Base-by-base conservation (phyloP, 2,113 vertebrate species). In the Xiphophorus couchianus region DNA sequence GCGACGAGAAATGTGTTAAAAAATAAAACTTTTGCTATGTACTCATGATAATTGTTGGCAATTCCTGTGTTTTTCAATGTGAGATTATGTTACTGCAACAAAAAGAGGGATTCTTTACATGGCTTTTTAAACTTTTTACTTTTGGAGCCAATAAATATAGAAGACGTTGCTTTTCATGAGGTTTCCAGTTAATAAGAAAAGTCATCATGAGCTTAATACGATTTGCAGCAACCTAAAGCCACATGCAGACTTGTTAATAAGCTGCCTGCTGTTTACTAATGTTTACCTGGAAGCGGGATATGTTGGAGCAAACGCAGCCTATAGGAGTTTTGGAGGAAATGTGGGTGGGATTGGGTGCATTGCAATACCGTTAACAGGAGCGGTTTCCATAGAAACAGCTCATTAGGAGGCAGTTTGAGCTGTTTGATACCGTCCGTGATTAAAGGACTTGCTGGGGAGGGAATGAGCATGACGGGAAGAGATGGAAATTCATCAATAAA, bases 321-420 rank as follows among this genome's bases (percentile, higher is more conserved):
- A 77, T 66, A 64, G 77, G 83, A 80, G 77, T 85, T 79, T 77
- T 27, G 42, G 29, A 60, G 51, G 74, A 64, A 75, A 87, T 82
- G 82, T 86, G 71, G 61, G 79, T 70, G 71, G 83, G 68, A 81
- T 66, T 85, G 72, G 51, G 78, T 81, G 82, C 37, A 17, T 80
- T 83, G 77, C 78, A 66, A 33, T 74, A 83, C 70, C 81, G 82
- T 78, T 88, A 91, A 86, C 88, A 75, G 77, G 71, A 87, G 72
- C 76, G 35, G 92, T 95, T 94, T 91, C 91, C 90, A 94, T 93
- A 85, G 93, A 86, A 93, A 94, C 93, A 58, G 80, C 82, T 93
- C 93, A 93, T 95, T 95, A 94, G 75, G 76, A 90, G 86, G 85
- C 86, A 80, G 85, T 92, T 93, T 74, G 80, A 83, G 77, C 74